These are phyloP conservation scores for Scolopax mira DNA, from an alignment of 2,113 vertebrate species.

Conservation along the genomic window DNA sequence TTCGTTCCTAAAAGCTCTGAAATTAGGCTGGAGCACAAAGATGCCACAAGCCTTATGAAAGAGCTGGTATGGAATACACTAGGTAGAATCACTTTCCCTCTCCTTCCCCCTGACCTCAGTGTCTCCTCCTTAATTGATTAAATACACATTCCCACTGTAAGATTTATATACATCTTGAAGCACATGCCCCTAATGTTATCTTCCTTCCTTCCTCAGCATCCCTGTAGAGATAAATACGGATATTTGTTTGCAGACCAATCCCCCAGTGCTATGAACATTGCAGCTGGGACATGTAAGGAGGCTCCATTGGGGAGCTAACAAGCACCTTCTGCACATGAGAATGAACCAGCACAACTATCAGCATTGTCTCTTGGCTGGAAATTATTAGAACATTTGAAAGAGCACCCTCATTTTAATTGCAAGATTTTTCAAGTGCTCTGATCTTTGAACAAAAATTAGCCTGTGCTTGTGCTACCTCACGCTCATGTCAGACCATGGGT, in stretches of 20 bases:
- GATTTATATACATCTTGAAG: not conserved
- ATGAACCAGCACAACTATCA: not conserved
- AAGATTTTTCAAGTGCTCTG: not conserved
- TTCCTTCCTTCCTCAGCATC: not conserved
- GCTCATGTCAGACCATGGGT: not conserved
- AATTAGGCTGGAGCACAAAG: not conserved
- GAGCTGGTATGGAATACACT: not conserved
- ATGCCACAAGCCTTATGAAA: not conserved
- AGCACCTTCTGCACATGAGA: not conserved
- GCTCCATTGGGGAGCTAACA: not conserved
- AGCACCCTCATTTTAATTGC: not conserved
- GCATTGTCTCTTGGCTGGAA: not conserved
- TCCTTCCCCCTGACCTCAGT: not conserved
- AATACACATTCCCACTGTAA: not conserved
- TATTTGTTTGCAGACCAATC: not conserved
- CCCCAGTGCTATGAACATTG: not conserved
- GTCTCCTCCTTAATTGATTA: not conserved
- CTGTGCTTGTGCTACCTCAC: not conserved
- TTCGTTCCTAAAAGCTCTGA: not conserved
- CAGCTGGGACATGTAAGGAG: not conserved
- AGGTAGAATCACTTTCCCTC: not conserved
- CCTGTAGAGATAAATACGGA: not conserved
- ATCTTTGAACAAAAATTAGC: not conserved
- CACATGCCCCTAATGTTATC: not conserved
- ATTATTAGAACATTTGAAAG: not conserved